These are phyloP conservation scores for Ascaphus truei DNA, from an alignment of 2,113 vertebrate species.

Conservation along the genomic window DNA sequence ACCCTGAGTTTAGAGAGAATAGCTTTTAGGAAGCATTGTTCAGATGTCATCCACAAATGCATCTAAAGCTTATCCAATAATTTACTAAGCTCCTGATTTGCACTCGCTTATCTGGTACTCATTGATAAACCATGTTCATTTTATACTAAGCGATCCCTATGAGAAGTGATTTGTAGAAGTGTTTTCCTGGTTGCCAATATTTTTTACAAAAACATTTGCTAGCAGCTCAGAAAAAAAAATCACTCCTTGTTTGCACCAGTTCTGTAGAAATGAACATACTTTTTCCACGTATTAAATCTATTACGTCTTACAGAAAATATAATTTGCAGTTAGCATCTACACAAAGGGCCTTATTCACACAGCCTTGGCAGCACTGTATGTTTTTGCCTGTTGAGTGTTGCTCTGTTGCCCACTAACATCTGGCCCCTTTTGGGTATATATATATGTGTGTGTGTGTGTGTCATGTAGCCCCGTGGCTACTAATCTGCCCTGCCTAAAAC, in stretches of 20 bases:
- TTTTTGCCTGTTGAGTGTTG: background rate
- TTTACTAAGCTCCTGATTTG: no score
- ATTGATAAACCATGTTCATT: no score
- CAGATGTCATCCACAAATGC: no score
- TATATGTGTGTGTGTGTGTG: slow-evolving; percentile 2
- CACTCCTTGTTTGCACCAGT: slow-evolving; percentile 10
- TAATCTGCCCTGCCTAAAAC: no score
- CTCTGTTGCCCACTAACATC: slow-evolving; percentile 9
- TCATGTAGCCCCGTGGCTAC: background rate
- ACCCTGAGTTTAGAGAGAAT: no score
- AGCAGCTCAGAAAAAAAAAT: slow-evolving; percentile 3
- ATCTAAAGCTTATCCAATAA: no score
- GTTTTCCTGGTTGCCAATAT: slow-evolving; percentile 20
- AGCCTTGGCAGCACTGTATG: background rate
- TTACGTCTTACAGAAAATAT: slow-evolving; percentile 15
- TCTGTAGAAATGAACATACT: slow-evolving; percentile 5
- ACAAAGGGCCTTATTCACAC: slow-evolving; percentile 24
- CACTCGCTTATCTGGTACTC: no score
- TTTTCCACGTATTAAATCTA: slow-evolving; percentile 23
- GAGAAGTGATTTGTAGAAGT: no score
- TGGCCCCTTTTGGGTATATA: slow-evolving; percentile 2
- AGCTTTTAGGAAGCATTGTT: no score
- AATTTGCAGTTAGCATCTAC: slow-evolving; percentile 3
- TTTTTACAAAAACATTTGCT: slow-evolving; percentile 19
- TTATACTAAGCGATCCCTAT: no score